Conservation (phyloP, 2,888 invertebrate species). For the Pimpla rufipes region DNA sequence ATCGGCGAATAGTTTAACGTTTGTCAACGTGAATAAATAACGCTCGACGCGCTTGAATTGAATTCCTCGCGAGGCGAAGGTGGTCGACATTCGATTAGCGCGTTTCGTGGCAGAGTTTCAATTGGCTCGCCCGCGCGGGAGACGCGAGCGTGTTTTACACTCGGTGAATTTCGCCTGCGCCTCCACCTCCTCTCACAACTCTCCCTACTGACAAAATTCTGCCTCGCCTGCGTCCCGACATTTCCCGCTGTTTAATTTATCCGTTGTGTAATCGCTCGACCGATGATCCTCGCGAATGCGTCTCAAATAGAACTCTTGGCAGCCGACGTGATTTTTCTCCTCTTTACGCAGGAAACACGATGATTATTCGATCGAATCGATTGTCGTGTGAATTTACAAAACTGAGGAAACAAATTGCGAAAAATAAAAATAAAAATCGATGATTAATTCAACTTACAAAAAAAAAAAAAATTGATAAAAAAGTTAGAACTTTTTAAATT, state of each 20-base stretch:
- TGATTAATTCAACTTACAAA: too few species aligned
- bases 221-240: constrained; percentile 67
- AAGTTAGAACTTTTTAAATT: too few species aligned
- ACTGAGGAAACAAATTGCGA: too few species aligned
- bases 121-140: constrained; percentile 65
- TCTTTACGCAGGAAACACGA: background rate
- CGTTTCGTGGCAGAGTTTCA: constrained; percentile 71
- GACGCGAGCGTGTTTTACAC: constrained; percentile 35
- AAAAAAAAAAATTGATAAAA: too few species aligned
- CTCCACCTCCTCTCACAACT: constrained; percentile 26
- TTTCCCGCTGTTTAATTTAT: constrained; percentile 70
- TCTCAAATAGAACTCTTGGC: constrained; percentile 72
- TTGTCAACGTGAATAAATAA: constrained; percentile 50
- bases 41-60: constrained; percentile 57
- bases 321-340: constrained; percentile 8
- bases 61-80: constrained; percentile 60
- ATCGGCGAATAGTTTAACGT: constrained; percentile 34
- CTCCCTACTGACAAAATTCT: constrained; percentile 60
- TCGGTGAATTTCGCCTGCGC: constrained; percentile 35
- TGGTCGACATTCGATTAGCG: constrained; percentile 66
- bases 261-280: constrained; percentile 70
- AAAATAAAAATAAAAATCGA: background rate
- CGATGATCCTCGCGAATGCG: constrained; percentile 10
- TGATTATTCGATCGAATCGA: background rate
- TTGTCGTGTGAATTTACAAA: background rate